phyloP scores from a whole-genome alignment of 1,140 invertebrate species.

The Pachypsylla venusta region DNA sequence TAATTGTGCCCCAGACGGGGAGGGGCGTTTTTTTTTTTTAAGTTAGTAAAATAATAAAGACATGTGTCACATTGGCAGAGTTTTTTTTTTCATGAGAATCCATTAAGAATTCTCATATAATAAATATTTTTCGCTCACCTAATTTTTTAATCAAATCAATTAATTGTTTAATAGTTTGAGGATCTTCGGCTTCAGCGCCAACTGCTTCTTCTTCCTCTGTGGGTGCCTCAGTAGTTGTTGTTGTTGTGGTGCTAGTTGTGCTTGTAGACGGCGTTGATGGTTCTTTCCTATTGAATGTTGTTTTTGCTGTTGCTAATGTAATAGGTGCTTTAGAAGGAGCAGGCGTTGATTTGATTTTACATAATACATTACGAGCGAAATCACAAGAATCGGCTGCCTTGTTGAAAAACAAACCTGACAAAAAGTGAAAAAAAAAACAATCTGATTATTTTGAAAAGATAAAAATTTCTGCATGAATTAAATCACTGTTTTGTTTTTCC shows the following conservation, averaged over 20 bases:
- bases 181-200: constrained; percentile 56
- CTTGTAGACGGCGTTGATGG: constrained; percentile 36
- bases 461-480: not conserved
- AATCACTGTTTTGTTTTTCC: constrained; percentile 9
- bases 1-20: no score
- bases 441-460: not conserved
- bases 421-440: constrained; percentile 12
- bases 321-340: constrained; percentile 34
- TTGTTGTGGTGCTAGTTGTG: constrained; percentile 33
- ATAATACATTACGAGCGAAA: constrained; percentile 73
- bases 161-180: constrained; percentile 65
- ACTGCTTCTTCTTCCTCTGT: constrained; percentile 49
- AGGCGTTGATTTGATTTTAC: constrained; percentile 36
- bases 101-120: no score
- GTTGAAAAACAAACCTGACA: constrained; percentile 68
- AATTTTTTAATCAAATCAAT: constrained; percentile 72
- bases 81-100: no score
- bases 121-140: no score
- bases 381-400: constrained; percentile 83
- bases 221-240: constrained; percentile 30
- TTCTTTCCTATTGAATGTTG: constrained; percentile 21
- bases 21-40: no score
- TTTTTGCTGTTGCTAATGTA: constrained; percentile 34
- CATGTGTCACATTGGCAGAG: no score
- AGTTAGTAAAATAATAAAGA: no score